Conservation (phyloP, 1,140 invertebrate species). For the Dysdera silvatica region DNA sequence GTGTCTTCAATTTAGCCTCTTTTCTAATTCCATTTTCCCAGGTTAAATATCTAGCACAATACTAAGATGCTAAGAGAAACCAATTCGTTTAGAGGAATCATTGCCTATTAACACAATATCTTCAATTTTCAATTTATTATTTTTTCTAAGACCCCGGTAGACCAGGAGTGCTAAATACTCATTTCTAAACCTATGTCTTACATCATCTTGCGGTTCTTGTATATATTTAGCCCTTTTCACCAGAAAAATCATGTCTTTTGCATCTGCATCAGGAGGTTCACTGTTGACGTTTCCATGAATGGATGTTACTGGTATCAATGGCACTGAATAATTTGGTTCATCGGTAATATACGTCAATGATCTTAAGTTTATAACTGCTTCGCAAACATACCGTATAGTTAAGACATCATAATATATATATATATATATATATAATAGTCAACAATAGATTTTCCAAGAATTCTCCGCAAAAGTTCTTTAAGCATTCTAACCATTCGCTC, state of each 20-base stretch:
- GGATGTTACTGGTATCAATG: neutral
- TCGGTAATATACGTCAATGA: neutral
- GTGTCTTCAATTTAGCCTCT: neutral
- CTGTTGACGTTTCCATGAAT: neutral
- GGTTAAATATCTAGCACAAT: neutral
- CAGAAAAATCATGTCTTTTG: neutral
- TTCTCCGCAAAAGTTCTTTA: neutral
- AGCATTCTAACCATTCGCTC: neutral
- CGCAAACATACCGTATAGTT: neutral
- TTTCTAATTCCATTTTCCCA: neutral
- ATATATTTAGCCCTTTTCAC: neutral
- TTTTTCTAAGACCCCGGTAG: neutral
- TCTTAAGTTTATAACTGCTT: neutral
- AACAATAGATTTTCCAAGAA: neutral
- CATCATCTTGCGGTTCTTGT: neutral
- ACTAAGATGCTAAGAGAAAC: neutral
- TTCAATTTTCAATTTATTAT: neutral
- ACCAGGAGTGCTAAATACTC: neutral
- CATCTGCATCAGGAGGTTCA: neutral
- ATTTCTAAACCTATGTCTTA: neutral
- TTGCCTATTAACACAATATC: neutral
- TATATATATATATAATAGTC: too few relatives aligned
- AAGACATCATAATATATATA: too few relatives aligned
- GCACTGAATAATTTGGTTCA: neutral
- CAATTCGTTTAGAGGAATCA: neutral